phyloP scores from a whole-genome alignment of 2,113 vertebrate species.

The Macquaria ambigua region DNA sequence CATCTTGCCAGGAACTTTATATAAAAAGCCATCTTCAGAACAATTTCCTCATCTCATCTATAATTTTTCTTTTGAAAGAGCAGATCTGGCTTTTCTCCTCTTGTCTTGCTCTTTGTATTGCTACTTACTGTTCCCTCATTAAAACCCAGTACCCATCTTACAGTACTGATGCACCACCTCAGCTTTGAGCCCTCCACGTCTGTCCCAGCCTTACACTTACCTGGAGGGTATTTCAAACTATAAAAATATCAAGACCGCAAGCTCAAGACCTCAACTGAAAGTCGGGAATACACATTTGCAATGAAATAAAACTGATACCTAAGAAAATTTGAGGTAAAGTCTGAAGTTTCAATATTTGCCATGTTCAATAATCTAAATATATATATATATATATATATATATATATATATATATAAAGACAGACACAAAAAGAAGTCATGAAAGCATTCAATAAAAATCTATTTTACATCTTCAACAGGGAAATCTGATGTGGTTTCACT shows the following conservation, averaged over 20 bases:
- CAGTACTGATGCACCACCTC: constrained; percentile 21
- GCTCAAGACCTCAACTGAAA: constrained; percentile 35
- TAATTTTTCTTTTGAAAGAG: constrained; percentile 23
- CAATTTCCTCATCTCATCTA: constrained; percentile 1
- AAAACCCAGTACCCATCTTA: neutral
- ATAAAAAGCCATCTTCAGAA: neutral
- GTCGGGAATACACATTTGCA: constrained; percentile 51
- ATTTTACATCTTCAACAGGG: constrained; percentile 45
- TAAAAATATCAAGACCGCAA: constrained; percentile 33
- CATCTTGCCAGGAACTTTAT: constrained; percentile 20
- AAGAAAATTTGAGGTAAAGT: constrained; percentile 76
- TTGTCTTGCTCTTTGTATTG: neutral
- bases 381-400: constrained; percentile 28
- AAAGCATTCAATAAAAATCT: constrained; percentile 31
- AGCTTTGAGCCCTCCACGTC: neutral
- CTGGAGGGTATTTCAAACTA: constrained; percentile 22
- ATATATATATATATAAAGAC: constrained; percentile 57
- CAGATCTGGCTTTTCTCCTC: neutral
- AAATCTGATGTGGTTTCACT: constrained; percentile 27
- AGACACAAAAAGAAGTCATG: constrained; percentile 41
- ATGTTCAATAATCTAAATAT: constrained; percentile 49
- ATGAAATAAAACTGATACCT: constrained; percentile 53
- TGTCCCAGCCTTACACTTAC: neutral
- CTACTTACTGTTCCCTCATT: constrained; percentile 53
- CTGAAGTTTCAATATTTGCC: constrained; percentile 63